Percentiles rank a stretch among this genome's conserved stretches.
Evolutionary conservation across 2,113 vertebrate species (phyloP).

Genomic region (Zosterops borbonicus): DNA sequence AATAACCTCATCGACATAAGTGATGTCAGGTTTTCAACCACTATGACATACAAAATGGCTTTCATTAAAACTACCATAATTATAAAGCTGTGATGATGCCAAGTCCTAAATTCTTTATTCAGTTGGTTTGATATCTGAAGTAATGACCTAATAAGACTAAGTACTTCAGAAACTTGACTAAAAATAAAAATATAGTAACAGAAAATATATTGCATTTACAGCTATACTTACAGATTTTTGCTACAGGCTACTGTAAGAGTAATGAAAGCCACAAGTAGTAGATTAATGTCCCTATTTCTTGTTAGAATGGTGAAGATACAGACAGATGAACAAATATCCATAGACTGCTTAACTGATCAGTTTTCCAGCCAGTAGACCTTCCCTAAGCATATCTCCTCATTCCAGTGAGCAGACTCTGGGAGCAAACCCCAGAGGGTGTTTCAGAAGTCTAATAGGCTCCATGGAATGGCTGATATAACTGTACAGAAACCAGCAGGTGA

Average conservation of each 20-base stretch:
- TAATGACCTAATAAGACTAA: slow-evolving; percentile 4
- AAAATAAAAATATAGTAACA: not conserved
- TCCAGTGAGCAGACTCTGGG: not conserved
- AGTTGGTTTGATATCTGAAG: not conserved
- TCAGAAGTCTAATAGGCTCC: not conserved
- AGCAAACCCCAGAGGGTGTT: not conserved
- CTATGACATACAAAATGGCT: not conserved
- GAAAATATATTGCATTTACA: not conserved
- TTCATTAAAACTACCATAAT: slow-evolving; percentile 34
- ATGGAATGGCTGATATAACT: not conserved
- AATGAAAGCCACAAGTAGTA: not conserved
- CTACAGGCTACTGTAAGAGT: not conserved
- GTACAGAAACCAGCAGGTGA: not conserved
- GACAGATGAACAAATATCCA: not conserved
- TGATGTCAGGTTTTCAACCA: not conserved
- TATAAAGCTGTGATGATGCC: not conserved
- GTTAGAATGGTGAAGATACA: not conserved
- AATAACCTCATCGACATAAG: not conserved
- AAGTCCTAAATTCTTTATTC: slow-evolving; percentile 11
- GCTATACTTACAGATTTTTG: not conserved
- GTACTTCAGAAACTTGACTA: not conserved
- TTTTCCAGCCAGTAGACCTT: not conserved
- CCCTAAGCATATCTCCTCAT: not conserved
- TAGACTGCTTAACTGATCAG: not conserved
- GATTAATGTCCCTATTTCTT: not conserved